phyloP scores from a whole-genome alignment of 2,888 invertebrate genomes.

The Heteropelma amictum region DNA sequence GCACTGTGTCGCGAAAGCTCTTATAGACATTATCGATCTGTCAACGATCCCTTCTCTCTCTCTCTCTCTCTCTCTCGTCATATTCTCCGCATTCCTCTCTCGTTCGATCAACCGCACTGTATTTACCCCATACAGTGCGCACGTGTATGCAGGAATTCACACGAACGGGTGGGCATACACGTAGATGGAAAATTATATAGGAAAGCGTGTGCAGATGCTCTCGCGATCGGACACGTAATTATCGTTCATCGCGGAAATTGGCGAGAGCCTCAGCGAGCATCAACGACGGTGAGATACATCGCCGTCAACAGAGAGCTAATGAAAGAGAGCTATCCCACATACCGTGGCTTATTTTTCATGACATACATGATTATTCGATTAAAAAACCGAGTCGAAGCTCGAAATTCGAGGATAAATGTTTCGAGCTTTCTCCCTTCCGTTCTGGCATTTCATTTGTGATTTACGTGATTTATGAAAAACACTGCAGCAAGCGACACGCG shows the following conservation, averaged over 20 bases:
- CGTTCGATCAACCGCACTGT: conserved; percentile 30
- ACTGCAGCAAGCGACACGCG: no score
- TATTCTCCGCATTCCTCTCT: conserved; percentile 26
- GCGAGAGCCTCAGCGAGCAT: conserved; percentile 41
- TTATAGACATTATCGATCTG: conserved; percentile 15
- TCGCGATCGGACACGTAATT: conserved; percentile 53
- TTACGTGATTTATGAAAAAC: no score
- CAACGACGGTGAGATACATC: conserved; percentile 30
- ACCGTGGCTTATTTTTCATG: conserved; percentile 49
- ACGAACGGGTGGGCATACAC: background rate
- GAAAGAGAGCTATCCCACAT: conserved; percentile 53
- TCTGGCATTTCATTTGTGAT: conserved; percentile 17
- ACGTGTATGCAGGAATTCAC: no score
- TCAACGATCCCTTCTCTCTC: conserved; percentile 14
- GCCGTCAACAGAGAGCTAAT: conserved; percentile 43
- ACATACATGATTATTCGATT: conserved; percentile 51
- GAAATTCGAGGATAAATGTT: conserved; percentile 6
- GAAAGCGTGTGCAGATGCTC: conserved; percentile 18
- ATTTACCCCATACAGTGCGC: conserved; percentile 18
- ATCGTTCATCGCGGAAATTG: conserved; percentile 53
- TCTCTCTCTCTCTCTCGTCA: no score
- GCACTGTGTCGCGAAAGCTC: background rate
- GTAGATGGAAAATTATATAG: background rate
- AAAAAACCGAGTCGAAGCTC: conserved; percentile 7
- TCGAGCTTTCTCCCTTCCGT: no score